Evolutionary conservation across 2,888 invertebrate genomes (phyloP), one percentile per base, ranked within the genome.

Genomic region (Spilarctia lutea): DNA sequence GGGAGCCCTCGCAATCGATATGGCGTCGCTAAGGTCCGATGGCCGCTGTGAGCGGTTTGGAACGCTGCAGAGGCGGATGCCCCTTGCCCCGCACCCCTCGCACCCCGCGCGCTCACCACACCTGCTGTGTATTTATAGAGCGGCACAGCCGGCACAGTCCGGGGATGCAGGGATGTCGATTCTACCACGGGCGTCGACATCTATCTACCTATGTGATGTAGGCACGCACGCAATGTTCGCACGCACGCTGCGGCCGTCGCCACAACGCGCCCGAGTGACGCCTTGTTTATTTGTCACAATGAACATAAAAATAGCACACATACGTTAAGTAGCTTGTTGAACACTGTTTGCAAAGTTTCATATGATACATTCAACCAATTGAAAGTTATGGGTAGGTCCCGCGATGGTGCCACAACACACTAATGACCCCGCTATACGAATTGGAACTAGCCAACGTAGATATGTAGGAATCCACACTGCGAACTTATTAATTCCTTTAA

Each of bases 1-100:
- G 95, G 95, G 95, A 95, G 94, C 94, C 95, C 94, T 95, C 94
- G 95, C 95, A 96, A 96, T 96, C 96, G 96, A 96, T 96, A 95
- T 96, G 93, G 93, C 95, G 95, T 93, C 95, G 96, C 95, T 95
- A 96, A 96, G 96, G 95, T 96, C 96, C 96, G 95, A 91, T 95
- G 95, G 95, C 94, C 95, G 95, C 92, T 94, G 94, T 88, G 94
- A 93, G 92, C 94, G 92, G 93, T 91, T 93, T 92, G 92, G 93
- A 94, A 90, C 94, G 93, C 94, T 94, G 94, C 94, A 93, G 95
- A 94, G 94, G 94, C 94, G 94, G 94, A 94, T 93, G 93, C 92
- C 93, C 92, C 89, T 89, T 85, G 88, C 89, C 92, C 92, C 92
- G 91, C 91, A 90, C 89, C 88, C 89, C 88, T 87, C 83, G 76